phyloP scores from a whole-genome alignment of 2,797 vertebrate genomes.

The Ceryle rudis region DNA sequence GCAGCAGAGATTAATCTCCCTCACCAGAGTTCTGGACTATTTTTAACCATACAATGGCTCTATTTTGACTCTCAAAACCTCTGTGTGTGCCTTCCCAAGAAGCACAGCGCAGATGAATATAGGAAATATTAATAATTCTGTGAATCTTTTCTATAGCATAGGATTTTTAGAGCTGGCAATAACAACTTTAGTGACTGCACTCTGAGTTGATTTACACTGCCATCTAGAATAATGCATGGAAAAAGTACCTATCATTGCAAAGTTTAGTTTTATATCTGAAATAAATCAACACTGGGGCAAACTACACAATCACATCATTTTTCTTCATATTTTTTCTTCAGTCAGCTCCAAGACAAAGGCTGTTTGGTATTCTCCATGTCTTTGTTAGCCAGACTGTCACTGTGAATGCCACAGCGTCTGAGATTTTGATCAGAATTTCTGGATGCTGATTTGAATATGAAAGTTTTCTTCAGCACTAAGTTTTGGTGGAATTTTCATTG shows the following conservation, averaged over 20 bases:
- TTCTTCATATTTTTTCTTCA: not conserved
- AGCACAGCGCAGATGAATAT: not conserved
- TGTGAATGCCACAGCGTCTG: accelerated
- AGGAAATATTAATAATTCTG: not conserved
- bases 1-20: not conserved
- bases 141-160: not conserved
- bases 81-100: not conserved
- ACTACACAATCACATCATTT: not conserved
- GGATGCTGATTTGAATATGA: accelerated
- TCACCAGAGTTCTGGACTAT: not conserved
- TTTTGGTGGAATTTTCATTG: not conserved
- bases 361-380: not conserved
- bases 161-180: conserved; percentile 17
- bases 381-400: accelerated
- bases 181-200: conserved; percentile 23
- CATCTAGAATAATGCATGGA: conserved; percentile 38
- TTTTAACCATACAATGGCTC: not conserved
- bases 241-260: not conserved
- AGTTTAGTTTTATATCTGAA: conserved; percentile 2
- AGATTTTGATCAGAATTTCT: not conserved
- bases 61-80: not conserved
- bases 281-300: conserved; percentile 10
- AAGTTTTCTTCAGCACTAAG: not conserved
- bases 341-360: not conserved
- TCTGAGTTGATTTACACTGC: conserved; percentile 35